Evolutionary conservation across 2,888 invertebrate species (phyloP), one percentile per base, ranked within the genome.

Genomic region (Papilio demoleus): DNA sequence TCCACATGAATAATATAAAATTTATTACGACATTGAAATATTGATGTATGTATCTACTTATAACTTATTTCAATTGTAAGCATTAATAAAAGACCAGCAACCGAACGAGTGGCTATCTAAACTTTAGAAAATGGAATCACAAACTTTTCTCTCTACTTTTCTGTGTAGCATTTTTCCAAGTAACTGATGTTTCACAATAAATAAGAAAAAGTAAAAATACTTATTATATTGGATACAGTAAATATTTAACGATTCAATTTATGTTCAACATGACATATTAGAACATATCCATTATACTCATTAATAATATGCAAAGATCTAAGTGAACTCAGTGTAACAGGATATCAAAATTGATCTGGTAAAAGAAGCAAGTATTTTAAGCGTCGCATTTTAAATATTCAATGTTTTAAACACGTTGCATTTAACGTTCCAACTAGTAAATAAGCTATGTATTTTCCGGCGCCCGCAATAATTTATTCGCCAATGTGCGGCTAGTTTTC

Each of bases 41-140:
- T 65, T 9, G 31, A 59, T 45, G 4, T 17, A 14, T 17, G 12
- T 40, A 19, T 31, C 59, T 12, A 40, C 24, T 50, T 36, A 36
- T 59, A 34, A 17, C n/a, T 36, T 45, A 62, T n/a, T 19, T n/a
- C 12, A 63, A 34, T 5, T 45, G 53, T 45, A 22, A 42, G 38
- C 31, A 58, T 24, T 67, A 67, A 63, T 34, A 68, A 45, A 68
- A 59, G 63, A 45, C 24, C 24, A 45, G n/a, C n/a, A 58, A 47
- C 58, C 62, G 70, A 68, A 69, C 69, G 66, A 65, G 65, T 63
- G 61, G 63, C 70, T 70, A 65, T 71, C 45, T 50, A 68, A 71
- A 73, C 58, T 71, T 73, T 68, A 62, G 58, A 66, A 70, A 71
- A 47, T 60, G 66, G 67, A 64, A 70, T 40, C 68, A 58, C 53